Conservation (phyloP, 2,113 vertebrate species). For the Hemibagrus wyckioides region DNA sequence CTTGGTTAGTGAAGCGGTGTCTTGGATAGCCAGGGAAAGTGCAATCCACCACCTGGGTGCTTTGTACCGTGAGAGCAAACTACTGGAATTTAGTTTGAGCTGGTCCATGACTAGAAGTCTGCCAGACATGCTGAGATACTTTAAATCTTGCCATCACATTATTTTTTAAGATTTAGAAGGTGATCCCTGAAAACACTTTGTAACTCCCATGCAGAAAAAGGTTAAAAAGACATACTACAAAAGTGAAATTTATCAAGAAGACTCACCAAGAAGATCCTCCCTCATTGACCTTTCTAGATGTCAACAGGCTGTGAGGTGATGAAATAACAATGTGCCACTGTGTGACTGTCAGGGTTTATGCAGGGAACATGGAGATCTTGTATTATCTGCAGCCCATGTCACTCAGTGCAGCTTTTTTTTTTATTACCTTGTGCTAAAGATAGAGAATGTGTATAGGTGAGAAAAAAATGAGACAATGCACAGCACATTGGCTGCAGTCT, state of each 20-base stretch:
- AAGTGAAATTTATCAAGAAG: background rate
- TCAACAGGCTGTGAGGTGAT: background rate
- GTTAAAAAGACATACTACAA: background rate
- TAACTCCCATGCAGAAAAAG: background rate
- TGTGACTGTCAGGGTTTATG: constrained; percentile 1
- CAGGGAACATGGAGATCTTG: constrained; percentile 16
- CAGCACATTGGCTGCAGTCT: constrained; percentile 15
- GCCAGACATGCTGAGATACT: background rate
- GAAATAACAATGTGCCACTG: constrained; percentile 6
- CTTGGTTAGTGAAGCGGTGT: background rate
- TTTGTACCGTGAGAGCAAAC: background rate
- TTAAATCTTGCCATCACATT: background rate
- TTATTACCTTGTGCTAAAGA: constrained; percentile 13
- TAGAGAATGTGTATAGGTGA: constrained; percentile 7
- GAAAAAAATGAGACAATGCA: background rate
- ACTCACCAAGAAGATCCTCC: background rate
- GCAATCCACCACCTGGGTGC: background rate
- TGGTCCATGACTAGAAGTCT: background rate
- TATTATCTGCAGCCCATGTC: constrained; percentile 3
- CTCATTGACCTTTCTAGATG: background rate
- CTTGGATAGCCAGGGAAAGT: background rate
- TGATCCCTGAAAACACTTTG: background rate
- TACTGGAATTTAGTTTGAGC: background rate
- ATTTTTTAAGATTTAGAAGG: background rate
- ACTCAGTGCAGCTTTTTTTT: background rate